Evolutionary conservation across 1,140 invertebrate species (phyloP).

Genomic region (Akabosia matsudoensis): DNA sequence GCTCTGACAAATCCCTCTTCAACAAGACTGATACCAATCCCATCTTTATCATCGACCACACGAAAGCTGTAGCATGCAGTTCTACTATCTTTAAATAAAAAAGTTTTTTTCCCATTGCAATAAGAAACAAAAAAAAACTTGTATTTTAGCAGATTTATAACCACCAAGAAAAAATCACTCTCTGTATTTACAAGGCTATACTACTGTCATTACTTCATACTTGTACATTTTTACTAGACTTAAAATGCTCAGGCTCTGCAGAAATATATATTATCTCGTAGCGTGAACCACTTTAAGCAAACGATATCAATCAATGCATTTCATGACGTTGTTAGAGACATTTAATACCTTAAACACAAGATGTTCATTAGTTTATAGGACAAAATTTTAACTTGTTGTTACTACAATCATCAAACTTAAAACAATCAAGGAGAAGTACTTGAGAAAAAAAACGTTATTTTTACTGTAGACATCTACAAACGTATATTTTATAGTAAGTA

Average conservation of each 20-base stretch:
- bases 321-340: background rate
- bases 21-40: constrained; percentile 19
- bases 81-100: background rate
- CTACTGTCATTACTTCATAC: no score
- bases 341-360: background rate
- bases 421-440: background rate
- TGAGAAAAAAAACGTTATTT: background rate
- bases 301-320: background rate
- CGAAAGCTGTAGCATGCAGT: background rate
- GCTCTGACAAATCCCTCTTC: constrained; percentile 19
- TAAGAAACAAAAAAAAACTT: background rate
- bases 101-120: background rate
- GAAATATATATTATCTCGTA: background rate
- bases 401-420: background rate
- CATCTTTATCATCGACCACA: constrained; percentile 13
- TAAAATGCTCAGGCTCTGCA: background rate
- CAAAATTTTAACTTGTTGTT: background rate
- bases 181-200: no score
- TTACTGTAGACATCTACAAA: background rate
- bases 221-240: no score
- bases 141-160: background rate
- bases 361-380: background rate
- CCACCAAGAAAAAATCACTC: no score
- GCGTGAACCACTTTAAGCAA: background rate
- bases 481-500: no score